phyloP scores from a whole-genome alignment of 2,797 vertebrate species.

The Smutsia temminckii region DNA sequence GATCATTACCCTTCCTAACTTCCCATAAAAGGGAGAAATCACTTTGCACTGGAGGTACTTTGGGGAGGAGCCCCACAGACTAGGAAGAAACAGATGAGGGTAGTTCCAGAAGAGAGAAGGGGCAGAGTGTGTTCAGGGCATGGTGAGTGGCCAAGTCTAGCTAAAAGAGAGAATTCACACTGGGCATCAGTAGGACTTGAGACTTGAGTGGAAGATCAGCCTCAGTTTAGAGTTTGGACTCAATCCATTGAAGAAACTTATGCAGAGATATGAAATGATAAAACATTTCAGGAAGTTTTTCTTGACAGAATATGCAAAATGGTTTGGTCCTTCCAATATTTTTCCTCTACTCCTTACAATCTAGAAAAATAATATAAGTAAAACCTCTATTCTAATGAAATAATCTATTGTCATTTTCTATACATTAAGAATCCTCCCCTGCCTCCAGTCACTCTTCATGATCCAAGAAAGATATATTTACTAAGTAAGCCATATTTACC shows the following conservation, averaged over 20 bases:
- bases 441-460: not conserved
- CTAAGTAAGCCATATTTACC: not conserved
- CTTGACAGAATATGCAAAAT: not conserved
- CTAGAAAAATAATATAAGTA: not conserved
- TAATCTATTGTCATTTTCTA: not conserved
- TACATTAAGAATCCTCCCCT: not conserved
- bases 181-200: not conserved
- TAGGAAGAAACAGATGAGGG: not conserved
- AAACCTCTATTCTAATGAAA: not conserved
- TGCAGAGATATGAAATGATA: not conserved
- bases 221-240: not conserved
- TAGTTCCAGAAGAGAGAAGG: not conserved
- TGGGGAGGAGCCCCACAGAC: not conserved
- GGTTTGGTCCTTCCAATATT: not conserved
- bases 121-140: not conserved
- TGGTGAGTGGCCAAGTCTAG: not conserved
- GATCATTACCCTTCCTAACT: not conserved
- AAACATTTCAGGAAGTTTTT: not conserved
- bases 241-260: not conserved
- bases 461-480: not conserved
- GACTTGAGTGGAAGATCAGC: not conserved
- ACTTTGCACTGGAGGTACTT: not conserved
- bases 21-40: not conserved
- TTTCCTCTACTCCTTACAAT: not conserved
- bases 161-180: not conserved